phyloP scores from a whole-genome alignment of 2,888 invertebrate genomes.

The Girardia tigrina region DNA sequence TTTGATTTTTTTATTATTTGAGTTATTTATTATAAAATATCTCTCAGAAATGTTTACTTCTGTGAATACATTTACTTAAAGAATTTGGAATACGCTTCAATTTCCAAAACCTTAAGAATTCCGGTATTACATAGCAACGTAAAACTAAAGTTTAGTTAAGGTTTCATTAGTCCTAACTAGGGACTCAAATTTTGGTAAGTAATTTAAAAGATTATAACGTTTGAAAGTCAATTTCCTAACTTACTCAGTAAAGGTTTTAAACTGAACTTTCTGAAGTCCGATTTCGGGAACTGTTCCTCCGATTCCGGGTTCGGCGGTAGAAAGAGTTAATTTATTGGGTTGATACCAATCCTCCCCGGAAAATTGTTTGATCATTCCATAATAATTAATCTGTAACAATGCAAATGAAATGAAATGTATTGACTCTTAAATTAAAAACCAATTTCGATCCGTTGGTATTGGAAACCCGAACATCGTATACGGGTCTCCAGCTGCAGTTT shows the following conservation, averaged over 20 bases:
- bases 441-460: conserved; percentile 41
- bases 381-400: conserved; percentile 44
- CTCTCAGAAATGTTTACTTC: too few relatives aligned
- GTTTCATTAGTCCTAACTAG: too few relatives aligned
- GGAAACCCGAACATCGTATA: conserved; percentile 50
- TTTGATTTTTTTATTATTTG: too few relatives aligned
- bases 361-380: conserved; percentile 49
- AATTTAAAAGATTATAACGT: too few relatives aligned
- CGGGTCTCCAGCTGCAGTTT: conserved; percentile 50
- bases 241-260: conserved; percentile 36
- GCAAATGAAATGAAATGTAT: neutral
- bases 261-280: conserved; percentile 39
- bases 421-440: conserved; percentile 38
- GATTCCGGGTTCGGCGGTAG: conserved; percentile 49
- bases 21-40: too few relatives aligned
- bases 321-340: conserved; percentile 45
- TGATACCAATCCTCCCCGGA: conserved; percentile 51
- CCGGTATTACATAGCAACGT: too few relatives aligned
- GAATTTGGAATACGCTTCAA: too few relatives aligned
- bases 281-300: conserved; percentile 49
- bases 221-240: too few relatives aligned
- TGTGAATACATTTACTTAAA: too few relatives aligned
- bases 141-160: too few relatives aligned
- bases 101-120: too few relatives aligned
- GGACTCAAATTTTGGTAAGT: too few relatives aligned